These are phyloP conservation scores for Elephantulus edwardii DNA, from an alignment of 2,113 vertebrate species.

Conservation along the genomic window DNA sequence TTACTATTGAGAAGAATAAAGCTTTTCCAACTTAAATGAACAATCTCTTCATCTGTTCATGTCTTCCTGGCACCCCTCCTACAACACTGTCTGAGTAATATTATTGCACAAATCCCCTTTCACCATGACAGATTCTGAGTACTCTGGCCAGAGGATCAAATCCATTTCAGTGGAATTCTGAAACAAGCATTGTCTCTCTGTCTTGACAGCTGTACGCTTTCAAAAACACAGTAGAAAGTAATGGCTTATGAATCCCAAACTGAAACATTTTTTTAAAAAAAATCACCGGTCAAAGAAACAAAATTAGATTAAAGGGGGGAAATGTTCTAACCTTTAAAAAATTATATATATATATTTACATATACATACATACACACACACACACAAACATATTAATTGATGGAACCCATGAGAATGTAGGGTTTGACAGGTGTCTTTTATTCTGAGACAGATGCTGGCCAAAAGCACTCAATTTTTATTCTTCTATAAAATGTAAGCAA, in stretches of 20 bases:
- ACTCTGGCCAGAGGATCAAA: neutral
- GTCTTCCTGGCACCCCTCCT: neutral
- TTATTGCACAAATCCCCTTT: neutral
- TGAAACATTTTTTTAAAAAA: neutral
- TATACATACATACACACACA: no score
- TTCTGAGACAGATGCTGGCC: neutral
- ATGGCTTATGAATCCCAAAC: neutral
- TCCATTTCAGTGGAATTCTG: neutral
- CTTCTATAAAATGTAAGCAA: neutral
- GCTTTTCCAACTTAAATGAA: neutral
- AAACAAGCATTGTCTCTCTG: neutral
- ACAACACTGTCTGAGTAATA: neutral
- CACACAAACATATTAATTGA: neutral
- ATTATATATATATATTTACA: no score
- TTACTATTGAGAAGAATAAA: neutral
- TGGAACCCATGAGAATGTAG: neutral
- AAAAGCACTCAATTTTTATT: neutral
- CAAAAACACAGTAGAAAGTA: neutral
- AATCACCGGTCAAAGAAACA: slow-evolving; percentile 23
- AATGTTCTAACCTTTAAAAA: neutral
- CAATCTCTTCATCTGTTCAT: neutral
- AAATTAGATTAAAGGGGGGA: neutral
- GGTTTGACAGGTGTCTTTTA: neutral
- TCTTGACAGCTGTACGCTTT: neutral
- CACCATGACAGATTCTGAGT: neutral